phyloP scores from a whole-genome alignment of 2,113 vertebrate genomes.

The Archilochus colubris region DNA sequence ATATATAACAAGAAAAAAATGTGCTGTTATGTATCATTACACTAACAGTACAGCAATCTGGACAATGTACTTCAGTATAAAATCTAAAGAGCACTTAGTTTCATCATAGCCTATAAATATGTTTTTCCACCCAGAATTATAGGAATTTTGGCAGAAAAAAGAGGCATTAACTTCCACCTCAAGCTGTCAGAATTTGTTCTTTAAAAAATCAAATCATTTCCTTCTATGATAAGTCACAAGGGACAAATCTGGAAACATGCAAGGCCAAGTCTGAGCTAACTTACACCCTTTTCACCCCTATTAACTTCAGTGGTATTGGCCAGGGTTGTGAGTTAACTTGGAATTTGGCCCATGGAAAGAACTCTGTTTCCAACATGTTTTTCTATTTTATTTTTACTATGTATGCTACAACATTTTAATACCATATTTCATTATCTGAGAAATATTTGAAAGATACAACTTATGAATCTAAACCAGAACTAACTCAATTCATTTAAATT shows the following conservation, averaged over 20 bases:
- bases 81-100: constrained; percentile 20
- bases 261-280: constrained; percentile 24
- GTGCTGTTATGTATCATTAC: constrained; percentile 38
- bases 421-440: neutral
- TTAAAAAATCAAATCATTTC: constrained; percentile 18
- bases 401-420: neutral
- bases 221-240: neutral
- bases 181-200: constrained; percentile 50
- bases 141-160: constrained; percentile 45
- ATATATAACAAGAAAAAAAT: constrained; percentile 1
- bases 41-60: constrained; percentile 38
- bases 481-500: neutral
- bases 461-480: neutral
- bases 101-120: constrained; percentile 29
- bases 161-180: constrained; percentile 1
- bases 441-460: neutral
- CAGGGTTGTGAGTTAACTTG: neutral
- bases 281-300: constrained; percentile 8
- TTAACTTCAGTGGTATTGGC: constrained; percentile 19
- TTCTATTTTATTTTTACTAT: neutral
- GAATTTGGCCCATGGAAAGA: neutral
- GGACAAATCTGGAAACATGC: constrained; percentile 10
- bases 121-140: constrained; percentile 11
- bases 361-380: neutral
- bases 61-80: constrained; percentile 1